These are phyloP conservation scores for Leptoteleia sp. DNA, from an alignment of 1,140 invertebrate species.

Conservation along the genomic window DNA sequence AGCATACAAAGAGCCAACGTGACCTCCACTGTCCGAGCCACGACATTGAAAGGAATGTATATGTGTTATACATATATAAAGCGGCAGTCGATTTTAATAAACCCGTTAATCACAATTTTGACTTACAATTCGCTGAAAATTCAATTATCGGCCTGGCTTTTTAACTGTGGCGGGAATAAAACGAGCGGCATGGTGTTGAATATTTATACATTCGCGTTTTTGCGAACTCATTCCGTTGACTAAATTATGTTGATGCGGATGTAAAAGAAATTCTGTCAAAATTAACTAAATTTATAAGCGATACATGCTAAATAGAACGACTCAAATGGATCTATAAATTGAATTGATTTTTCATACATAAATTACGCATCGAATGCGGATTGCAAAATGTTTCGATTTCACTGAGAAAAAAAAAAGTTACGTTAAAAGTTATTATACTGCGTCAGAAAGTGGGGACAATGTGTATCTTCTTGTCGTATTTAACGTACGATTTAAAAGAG, in stretches of 20 bases:
- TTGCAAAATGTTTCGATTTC: constrained; percentile 11
- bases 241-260: constrained; percentile 58
- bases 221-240: constrained; percentile 36
- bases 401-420: no score
- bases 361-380: constrained; percentile 24
- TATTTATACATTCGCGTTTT: constrained; percentile 55
- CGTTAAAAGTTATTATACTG: no score
- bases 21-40: constrained; percentile 72
- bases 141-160: constrained; percentile 47
- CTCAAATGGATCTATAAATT: constrained; percentile 47
- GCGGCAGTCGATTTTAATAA: constrained; percentile 70
- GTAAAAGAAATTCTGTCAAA: constrained; percentile 58
- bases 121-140: constrained; percentile 54
- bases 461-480: no score
- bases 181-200: constrained; percentile 29
- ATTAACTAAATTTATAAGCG: constrained; percentile 54
- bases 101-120: constrained; percentile 55
- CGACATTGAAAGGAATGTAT: constrained; percentile 80
- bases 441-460: no score
- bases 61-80: constrained; percentile 73
- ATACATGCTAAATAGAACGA: constrained; percentile 42
- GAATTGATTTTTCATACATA: constrained; percentile 31
- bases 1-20: constrained; percentile 75
- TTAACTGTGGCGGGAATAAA: constrained; percentile 37
- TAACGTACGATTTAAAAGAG: no score